Base-by-base conservation (phyloP, 1,140 invertebrate genomes). In the Trachymyrmex cornetzi region DNA sequence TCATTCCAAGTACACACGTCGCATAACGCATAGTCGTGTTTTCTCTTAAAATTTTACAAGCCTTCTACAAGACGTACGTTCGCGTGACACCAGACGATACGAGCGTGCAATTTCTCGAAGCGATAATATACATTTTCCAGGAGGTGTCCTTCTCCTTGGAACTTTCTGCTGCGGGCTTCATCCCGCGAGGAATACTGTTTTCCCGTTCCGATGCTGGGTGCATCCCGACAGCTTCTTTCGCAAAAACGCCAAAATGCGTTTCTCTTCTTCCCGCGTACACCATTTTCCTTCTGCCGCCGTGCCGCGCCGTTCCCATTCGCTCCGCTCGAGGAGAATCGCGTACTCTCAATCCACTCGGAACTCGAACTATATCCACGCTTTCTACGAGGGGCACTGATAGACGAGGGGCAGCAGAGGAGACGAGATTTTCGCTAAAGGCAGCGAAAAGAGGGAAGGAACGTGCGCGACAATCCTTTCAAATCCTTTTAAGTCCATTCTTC, bases 401-500 rank as follows among this genome's bases (percentile, higher is more conserved):
- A 6, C 24, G 12, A 27, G 59, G 59, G 63, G 14, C 16, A 5
- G 38, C n/a, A 22, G 48, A 19, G 34, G 59, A 27, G 55, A 19
- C 50, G 89, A 89, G 87, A 81, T 57, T 85, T 82, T 77, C 81
- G 87, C 57, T 85, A 64, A 84, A 67, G 85, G 74, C 61, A 24
- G 22, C 12, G 66, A 11, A 34, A 7, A 7, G 38, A 6, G 14
- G 22, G 2, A 14, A 0, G 55, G 87, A 44, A 53, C 30, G 22
- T 50, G 66, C 66, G 72, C 77, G 91, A 91, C 91, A 93, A 93
- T 93, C 92, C 92, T 94, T 92, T 94, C 91, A 91, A 93, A 93
- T 93, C 91, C 91, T 93, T 91, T 92, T 89, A 91, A 92, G 89
- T 91, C 87, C 88, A 90, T 93, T 94, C 91, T 91, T 92, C 91